These are phyloP conservation scores for Peromyscus californicus DNA, from an alignment of 2,113 vertebrate genomes.

Conservation along the genomic window DNA sequence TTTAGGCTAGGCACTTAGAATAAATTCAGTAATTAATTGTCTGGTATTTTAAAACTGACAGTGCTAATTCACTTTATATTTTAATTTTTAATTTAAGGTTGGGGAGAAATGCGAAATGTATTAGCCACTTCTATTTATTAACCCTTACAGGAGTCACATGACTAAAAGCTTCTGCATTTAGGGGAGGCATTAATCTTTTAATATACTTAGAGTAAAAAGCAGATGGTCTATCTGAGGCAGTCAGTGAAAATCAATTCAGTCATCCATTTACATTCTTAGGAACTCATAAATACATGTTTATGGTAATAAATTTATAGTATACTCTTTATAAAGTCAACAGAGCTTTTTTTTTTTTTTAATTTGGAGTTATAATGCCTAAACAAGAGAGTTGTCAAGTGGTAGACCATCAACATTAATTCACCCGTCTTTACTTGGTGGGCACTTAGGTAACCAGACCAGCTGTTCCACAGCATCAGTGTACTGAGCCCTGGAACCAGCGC, in stretches of 20 bases:
- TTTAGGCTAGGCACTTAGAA: slow-evolving; percentile 50
- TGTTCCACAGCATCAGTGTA: background rate
- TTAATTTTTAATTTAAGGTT: slow-evolving; percentile 76
- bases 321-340: slow-evolving; percentile 40
- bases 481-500: background rate
- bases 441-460: background rate
- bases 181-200: slow-evolving; percentile 73
- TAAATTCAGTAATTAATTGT: slow-evolving; percentile 67
- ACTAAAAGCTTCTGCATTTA: slow-evolving; percentile 66
- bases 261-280: slow-evolving; percentile 69
- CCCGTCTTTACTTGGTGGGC: background rate
- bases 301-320: slow-evolving; percentile 47
- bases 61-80: slow-evolving; percentile 64
- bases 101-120: slow-evolving; percentile 43
- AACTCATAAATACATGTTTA: slow-evolving; percentile 37
- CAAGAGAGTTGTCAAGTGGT: background rate
- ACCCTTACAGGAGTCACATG: slow-evolving; percentile 32
- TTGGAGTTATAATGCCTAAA: slow-evolving; percentile 27
- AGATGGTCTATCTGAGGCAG: slow-evolving; percentile 50
- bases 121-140: slow-evolving; percentile 37
- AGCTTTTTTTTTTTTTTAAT: background rate
- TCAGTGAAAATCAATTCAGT: slow-evolving; percentile 67
- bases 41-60: slow-evolving; percentile 66
- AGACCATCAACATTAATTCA: background rate
- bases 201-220: slow-evolving; percentile 74